Evolutionary conservation across 2,113 vertebrate genomes (phyloP), one percentile per base, ranked within the genome.

Genomic region (Aldabrachelys gigantea): DNA sequence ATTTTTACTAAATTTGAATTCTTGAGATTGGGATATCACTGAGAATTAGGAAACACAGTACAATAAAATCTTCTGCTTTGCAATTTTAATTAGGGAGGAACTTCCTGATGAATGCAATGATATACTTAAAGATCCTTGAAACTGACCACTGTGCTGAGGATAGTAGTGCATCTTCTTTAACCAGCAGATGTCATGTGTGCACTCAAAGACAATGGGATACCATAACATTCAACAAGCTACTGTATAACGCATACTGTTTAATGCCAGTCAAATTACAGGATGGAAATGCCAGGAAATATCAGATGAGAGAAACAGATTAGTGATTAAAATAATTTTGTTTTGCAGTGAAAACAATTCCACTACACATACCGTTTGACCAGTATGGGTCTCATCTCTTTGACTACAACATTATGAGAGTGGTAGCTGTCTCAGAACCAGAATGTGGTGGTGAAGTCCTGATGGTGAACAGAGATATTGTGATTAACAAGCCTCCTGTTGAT

Each of bases 401-500:
- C 86, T 93, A 97, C 84, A 97, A 98, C 89, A 97, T 97, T 84
- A 94, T 97, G 62, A 96, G 97, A 92, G 82, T 97, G 31, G 95
- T 97, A 89, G 97, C 81, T 85, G 24, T 98, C 90, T 97, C 97
- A 93, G 94, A 97, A 10, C 92, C 97, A 54, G 96, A 93, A 7
- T 96, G 94, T 89, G 95, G 80, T 78, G 85, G 59, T 87, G 96
- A 98, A 91, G 87, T 94, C 80, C 88, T 97, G 88, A 97, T 97
- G 97, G 96, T 96, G 87, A 95, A 95, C 92, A 97, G 96, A 19
- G 96, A 97, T 86, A 89, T 97, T 0, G 89, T 97, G 44, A 89
- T 98, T 86, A 95, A 96, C 80, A 97, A 97, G 69, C 94, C 96
- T 44, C 95, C 96, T 83, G 90, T 97, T 90, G 95, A 96, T 88